A percentile compares a stretch with the other conserved stretches of the same genome.
These are phyloP conservation scores for Ariopsis seemanni DNA, from an alignment of 2,113 vertebrate genomes.

Conservation along the genomic window DNA sequence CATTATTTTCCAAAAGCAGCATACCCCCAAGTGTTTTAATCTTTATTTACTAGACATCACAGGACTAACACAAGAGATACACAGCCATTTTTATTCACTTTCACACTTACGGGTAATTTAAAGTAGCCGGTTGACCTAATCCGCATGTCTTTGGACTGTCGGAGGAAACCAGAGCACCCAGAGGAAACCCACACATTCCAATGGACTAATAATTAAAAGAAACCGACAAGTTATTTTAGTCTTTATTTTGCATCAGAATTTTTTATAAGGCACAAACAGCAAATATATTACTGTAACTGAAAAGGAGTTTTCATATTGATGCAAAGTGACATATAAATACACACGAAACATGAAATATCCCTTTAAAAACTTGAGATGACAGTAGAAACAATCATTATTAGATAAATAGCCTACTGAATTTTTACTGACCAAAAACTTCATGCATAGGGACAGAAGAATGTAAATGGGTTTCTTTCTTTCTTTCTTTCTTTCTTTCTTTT, in stretches of 20 bases:
- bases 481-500: too few species aligned
- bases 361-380: slow-evolving; percentile 51
- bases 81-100: too few species aligned
- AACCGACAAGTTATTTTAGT: slow-evolving; percentile 26
- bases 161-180: too few species aligned
- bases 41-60: not conserved
- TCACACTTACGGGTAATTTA: too few species aligned
- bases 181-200: not conserved
- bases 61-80: too few species aligned
- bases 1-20: not conserved
- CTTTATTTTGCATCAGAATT: slow-evolving; percentile 57
- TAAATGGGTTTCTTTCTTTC: too few species aligned
- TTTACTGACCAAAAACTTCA: slow-evolving; percentile 37
- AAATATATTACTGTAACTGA: slow-evolving; percentile 64
- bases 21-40: not conserved
- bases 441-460: slow-evolving; percentile 31
- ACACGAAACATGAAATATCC: slow-evolving; percentile 53
- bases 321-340: slow-evolving; percentile 62
- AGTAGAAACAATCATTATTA: slow-evolving; percentile 34
- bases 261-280: slow-evolving; percentile 63
- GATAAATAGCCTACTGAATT: slow-evolving; percentile 35
- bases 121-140: too few species aligned
- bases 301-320: slow-evolving; percentile 51
- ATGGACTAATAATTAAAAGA: not conserved
- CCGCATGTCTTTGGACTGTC: too few species aligned